Conservation (phyloP, 2,113 vertebrate genomes). For the Chrysochloris asiatica region DNA sequence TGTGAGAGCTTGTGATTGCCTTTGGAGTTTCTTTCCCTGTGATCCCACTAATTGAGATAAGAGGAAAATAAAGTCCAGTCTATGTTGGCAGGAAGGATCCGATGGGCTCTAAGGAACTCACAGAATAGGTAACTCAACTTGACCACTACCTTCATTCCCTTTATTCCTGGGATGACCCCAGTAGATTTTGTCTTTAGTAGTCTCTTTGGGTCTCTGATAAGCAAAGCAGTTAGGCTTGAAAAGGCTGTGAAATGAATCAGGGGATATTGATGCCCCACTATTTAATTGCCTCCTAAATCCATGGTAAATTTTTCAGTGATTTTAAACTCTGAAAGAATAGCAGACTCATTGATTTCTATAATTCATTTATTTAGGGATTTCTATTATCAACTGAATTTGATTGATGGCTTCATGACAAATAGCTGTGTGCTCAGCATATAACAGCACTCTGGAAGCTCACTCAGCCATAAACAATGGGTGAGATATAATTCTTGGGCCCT, state of each 20-base stretch:
- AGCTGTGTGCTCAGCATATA: conserved; percentile 75
- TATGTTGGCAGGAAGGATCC: not conserved
- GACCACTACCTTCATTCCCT: not conserved
- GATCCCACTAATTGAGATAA: not conserved
- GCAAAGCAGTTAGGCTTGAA: conserved; percentile 45
- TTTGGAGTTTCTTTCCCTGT: not conserved
- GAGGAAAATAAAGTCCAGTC: not conserved
- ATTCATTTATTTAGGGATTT: conserved; percentile 81
- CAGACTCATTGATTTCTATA: conserved; percentile 79
- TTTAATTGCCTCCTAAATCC: conserved; percentile 76
- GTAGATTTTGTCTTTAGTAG: not conserved
- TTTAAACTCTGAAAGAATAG: conserved; percentile 77
- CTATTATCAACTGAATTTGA: conserved; percentile 78
- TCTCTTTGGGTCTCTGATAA: conserved; percentile 44
- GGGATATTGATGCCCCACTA: conserved; percentile 60
- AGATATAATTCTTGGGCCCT: conserved; percentile 61
- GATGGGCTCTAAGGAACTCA: not conserved
- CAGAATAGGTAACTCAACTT: not conserved
- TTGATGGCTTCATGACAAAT: conserved; percentile 78
- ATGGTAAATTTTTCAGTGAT: conserved; percentile 74
- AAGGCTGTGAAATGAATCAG: conserved; percentile 57
- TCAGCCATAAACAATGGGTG: conserved; percentile 72
- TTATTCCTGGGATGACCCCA: not conserved
- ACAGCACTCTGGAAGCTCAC: conserved; percentile 30
- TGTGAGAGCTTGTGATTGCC: not conserved